Evolutionary conservation across 2,888 invertebrate species (phyloP), one percentile per base, ranked within the genome.

Genomic region (Chrysodeixis includens): DNA sequence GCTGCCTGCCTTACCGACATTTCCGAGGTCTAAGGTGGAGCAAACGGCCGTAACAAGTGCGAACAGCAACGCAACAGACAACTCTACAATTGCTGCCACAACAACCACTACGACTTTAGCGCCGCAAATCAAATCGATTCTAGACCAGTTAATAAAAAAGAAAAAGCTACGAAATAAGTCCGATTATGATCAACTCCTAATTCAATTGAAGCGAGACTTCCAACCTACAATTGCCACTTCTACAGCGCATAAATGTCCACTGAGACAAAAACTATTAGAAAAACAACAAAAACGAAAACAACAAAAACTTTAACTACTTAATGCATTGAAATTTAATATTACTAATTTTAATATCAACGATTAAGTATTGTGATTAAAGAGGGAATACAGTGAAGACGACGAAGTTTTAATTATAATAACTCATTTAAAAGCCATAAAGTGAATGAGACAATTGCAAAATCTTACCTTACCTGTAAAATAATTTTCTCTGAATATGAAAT

Each of bases 101-200:
- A 20, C 46, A 2, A 46, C 59, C 9, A 18, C 0, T 1, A 74
- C 63, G 32, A 54, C 54, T 0, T 26, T 74, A 52, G 32, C 54
- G 54, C 74, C 54, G 8, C 12, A 69, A 61, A 32, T 72, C 14
- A 8, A 60, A 72, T 40, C 14, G 1, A 63, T 72, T 57, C 30
- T 72, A 30, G 16, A 7, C 7, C 69, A 72, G 46, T 35, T 74
- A 30, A 56, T 46, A 7, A 20, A 18, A 12, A 35, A 14, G 16
- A 12, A 60, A 14, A 4, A 63, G 20, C 22, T 69, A n/a, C 49
- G 56, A 40, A 1, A 44, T 6, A n/a, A 20, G 44, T 10, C 51
- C 16, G 54, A 26, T 32, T 69, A 63, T 30, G 20, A 60, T 0
- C 12, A 46, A 1, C 35, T 74, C 0, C 16, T 69, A 20, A 16